These are phyloP conservation scores for Agriopis leucophaearia DNA, from an alignment of 2,888 invertebrate species.

Conservation along the genomic window DNA sequence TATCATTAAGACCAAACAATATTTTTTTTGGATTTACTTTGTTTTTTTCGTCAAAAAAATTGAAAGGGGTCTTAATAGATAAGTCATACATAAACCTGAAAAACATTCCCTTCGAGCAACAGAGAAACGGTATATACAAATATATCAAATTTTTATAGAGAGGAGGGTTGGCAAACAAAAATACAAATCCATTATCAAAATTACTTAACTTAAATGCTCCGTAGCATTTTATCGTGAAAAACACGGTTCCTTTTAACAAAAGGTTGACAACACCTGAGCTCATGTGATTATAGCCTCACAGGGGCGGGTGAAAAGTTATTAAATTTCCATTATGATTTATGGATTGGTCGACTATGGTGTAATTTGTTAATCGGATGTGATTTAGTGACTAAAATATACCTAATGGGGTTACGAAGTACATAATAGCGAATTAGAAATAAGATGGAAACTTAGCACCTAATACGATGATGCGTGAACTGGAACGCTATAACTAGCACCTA, in stretches of 20 bases:
- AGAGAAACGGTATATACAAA: too few species aligned
- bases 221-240: conserved; percentile 2
- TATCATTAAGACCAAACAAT: too few species aligned
- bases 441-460: too few species aligned
- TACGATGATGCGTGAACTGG: too few species aligned
- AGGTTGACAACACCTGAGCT: conserved; percentile 28
- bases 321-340: conserved; percentile 3
- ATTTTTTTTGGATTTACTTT: too few species aligned
- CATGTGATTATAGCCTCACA: conserved; percentile 15
- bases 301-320: conserved; percentile 1
- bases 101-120: too few species aligned
- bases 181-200: not conserved
- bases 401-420: not conserved
- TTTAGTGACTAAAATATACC: not conserved
- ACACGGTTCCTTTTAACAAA: conserved; percentile 23
- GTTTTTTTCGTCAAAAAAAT: too few species aligned
- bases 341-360: not conserved
- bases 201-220: not conserved
- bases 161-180: too few species aligned
- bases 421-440: not conserved
- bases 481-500: too few species aligned
- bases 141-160: too few species aligned
- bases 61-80: too few species aligned
- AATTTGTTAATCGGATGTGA: not conserved
- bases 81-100: too few species aligned